Base-by-base conservation (phyloP, 2,888 invertebrate genomes). In the Pyralis farinalis region DNA sequence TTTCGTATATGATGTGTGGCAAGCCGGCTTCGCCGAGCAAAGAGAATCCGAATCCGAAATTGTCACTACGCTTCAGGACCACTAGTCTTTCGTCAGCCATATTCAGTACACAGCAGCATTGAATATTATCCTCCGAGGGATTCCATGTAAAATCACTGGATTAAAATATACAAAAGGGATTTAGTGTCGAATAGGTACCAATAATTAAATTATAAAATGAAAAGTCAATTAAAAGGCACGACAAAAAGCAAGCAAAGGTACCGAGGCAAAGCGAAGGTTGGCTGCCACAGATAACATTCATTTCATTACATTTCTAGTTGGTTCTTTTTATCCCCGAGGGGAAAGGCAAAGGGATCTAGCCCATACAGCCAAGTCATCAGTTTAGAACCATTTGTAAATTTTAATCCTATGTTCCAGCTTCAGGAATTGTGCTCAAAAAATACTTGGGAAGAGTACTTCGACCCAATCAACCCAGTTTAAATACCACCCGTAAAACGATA, bases 1-100 rank as follows among this genome's bases (percentile, higher is more conserved):
- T 96, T 90, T 96, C 94, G 90, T 96, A 97, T 84, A 97, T 96
- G 81, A 97, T 95, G 79, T 96, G 97, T 76, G 97, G 97, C 86
- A 96, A 93, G 82, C 96, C 96, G 75, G 96, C 95, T 87, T 96
- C 95, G 59, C 96, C 96, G 74, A 97, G 92, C 71, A 97, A 90
- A 67, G 96, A 96, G 91, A 97, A 97, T 70, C 97, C 97, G 80
- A 96, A 95, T 77, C 97, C 96, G 84, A 94, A 92, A 90, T 93
- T 93, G 90, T 95, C 95, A 92, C 94, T 94, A 80, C 95, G 94
- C 90, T 93, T 94, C 88, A 96, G 91, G 88, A 95, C 94, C 90
- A 96, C 95, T 91, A 94, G 92, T 91, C 95, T 92, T 92, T 96
- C 96, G 92, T 95, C 95, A 92, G 95, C 95, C 94, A 95, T 95